Evolutionary conservation across 2,113 vertebrate genomes (phyloP).

Genomic region (Vicugna pacos): DNA sequence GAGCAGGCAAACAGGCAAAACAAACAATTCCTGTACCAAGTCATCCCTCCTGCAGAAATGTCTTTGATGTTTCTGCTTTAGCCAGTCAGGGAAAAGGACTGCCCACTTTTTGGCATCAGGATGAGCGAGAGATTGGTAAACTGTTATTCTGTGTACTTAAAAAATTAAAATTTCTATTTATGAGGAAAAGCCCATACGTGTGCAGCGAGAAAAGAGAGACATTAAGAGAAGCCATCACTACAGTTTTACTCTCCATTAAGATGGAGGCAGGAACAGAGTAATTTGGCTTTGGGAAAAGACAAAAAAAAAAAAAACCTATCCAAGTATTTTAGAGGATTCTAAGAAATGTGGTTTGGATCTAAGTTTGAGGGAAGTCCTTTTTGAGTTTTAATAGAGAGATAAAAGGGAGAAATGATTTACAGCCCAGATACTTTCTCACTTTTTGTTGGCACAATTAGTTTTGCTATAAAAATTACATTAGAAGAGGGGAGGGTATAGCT

Average conservation of each 20-base stretch:
- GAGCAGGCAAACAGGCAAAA: slow-evolving; percentile 32
- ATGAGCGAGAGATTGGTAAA: slow-evolving; percentile 29
- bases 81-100: background rate
- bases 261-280: slow-evolving; percentile 3
- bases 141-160: slow-evolving; percentile 21
- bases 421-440: background rate
- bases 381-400: slow-evolving; percentile 5
- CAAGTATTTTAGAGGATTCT: slow-evolving; percentile 61
- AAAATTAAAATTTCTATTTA: slow-evolving; percentile 59
- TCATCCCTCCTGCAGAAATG: slow-evolving; percentile 22
- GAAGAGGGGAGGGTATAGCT: background rate
- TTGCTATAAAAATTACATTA: background rate
- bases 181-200: background rate
- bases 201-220: background rate
- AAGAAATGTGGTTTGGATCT: slow-evolving; percentile 54
- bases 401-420: slow-evolving; percentile 47
- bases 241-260: background rate
- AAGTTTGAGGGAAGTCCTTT: background rate
- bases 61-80: slow-evolving; percentile 9
- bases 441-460: slow-evolving; percentile 12
- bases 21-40: slow-evolving; percentile 3
- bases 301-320: background rate
- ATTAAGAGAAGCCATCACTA: background rate
- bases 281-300: background rate
- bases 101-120: slow-evolving; percentile 1